phyloP scores from a whole-genome alignment of 2,888 invertebrate species.

The Adineta ricciae region DNA sequence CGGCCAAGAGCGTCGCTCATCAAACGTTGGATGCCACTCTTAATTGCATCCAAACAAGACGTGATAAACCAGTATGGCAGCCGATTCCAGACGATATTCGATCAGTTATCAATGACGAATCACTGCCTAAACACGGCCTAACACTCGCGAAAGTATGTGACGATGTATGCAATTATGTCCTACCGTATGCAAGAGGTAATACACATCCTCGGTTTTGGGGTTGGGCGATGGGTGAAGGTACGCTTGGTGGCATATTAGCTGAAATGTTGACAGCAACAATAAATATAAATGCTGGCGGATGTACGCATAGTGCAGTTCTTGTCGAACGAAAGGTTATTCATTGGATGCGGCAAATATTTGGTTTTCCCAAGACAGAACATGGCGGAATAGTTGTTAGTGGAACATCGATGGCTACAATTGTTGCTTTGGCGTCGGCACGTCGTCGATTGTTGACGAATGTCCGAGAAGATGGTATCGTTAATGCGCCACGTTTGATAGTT shows the following conservation, averaged over 20 bases:
- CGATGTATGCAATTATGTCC: background rate
- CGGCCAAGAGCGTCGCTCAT: background rate
- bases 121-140: background rate
- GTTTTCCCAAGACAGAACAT: background rate
- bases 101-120: background rate
- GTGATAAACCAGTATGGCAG: background rate
- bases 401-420: background rate
- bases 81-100: background rate
- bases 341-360: background rate
- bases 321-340: background rate
- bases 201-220: conserved; percentile 18
- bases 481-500: background rate
- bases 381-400: background rate
- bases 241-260: background rate
- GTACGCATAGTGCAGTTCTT: background rate
- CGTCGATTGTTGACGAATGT: background rate
- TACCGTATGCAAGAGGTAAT: background rate
- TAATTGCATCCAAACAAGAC: background rate
- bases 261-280: background rate
- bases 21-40: background rate
- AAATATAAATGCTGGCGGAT: background rate
- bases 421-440: background rate
- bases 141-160: background rate
- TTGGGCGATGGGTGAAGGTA: conserved; percentile 4
- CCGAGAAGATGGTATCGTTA: background rate